phyloP scores from a whole-genome alignment of 2,113 vertebrate genomes.

The Ptilorrhoa leucosticta region DNA sequence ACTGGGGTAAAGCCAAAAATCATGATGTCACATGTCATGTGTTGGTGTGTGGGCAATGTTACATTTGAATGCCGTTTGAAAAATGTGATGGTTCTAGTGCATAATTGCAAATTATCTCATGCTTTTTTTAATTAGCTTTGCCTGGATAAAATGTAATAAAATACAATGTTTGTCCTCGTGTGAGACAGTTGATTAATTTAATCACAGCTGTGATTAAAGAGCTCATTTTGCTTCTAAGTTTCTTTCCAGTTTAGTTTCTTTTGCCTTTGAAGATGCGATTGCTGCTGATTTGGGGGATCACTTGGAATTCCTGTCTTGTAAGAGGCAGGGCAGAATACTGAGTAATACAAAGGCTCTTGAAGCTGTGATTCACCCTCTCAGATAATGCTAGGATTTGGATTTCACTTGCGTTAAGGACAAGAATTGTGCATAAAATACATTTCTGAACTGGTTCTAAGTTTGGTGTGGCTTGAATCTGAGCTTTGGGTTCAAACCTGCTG shows the following conservation, averaged over 20 bases:
- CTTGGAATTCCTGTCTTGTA: background rate
- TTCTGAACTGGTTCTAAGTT: background rate
- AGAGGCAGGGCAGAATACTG: background rate
- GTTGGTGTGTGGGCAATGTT: background rate
- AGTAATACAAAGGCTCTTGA: background rate
- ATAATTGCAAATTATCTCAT: background rate
- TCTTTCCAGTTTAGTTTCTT: background rate
- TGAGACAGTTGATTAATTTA: background rate
- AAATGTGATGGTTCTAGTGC: background rate
- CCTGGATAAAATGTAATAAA: background rate
- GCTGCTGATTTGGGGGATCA: background rate
- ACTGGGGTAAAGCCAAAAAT: background rate
- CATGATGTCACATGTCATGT: fast-evolving
- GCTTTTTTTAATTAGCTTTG: slow-evolving; percentile 11
- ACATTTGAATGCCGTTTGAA: background rate
- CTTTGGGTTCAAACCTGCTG: background rate
- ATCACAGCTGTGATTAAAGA: background rate
- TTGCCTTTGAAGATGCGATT: background rate
- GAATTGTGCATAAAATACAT: background rate
- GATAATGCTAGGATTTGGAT: background rate
- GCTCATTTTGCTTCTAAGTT: background rate
- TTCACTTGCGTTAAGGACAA: background rate
- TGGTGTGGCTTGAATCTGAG: background rate
- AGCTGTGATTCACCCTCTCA: background rate
- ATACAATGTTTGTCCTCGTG: background rate